Conservation (phyloP, 2,113 vertebrate genomes). For the Felis catus region F.catus_Fca126_mat1.0 CM031426.1:39786501-39787000, state of each 20-base stretch:
- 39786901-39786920: not conserved
- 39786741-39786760: not conserved
- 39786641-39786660: not conserved
- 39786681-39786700: not conserved
- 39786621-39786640: no score
- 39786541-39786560: no score
- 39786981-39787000: not conserved
- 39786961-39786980: not conserved
- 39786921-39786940: not conserved
- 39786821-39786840: not conserved
- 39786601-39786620: no score
- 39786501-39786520: no score
- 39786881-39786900: not conserved
- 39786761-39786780: not conserved
- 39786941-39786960: not conserved
- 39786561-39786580: no score
- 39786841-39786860: not conserved
- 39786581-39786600: no score
- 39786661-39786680: not conserved
- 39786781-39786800: not conserved
- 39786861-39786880: not conserved
- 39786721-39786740: not conserved
- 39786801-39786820: rapidly evolving
- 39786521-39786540: no score
- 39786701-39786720: not conserved